Evolutionary conservation across 2,797 vertebrate species (phyloP), one percentile per base, ranked within the genome.

Genomic region (Dromococcyx pavoninus): DNA sequence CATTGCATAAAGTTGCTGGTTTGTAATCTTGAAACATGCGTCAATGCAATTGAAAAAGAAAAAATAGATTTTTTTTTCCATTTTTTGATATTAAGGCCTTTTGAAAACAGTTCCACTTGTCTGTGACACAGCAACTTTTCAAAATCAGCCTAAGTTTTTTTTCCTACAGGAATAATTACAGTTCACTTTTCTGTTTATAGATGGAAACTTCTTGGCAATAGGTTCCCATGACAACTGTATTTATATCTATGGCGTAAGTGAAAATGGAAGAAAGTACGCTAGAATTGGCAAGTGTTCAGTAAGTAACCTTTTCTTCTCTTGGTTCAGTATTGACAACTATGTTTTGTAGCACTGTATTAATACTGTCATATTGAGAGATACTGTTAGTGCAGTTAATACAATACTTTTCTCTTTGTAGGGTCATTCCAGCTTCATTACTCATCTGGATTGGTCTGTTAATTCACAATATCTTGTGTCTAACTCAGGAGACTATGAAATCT

Each of bases 191-290:
- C 28, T 95, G 53, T 95, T 92, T 91, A 56, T 79, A 99, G 99
- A 99, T 92, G 99, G 99, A 74, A 99, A 98, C 97, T 99, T 99
- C 97, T 97, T 99, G 94, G 99, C 99, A 24, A 99, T 99, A n/a
- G 99, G 99, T 95, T 99, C 99, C 91, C 99, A 99, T 37, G 99
- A 99, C 98, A 99, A 99, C 98, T 99, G 98, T 94, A 99, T 99
- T 98, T 99, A 99, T 88, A 98, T 99, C 96, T 99, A 99, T 25
- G 98, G 98, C 4, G 98, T 99, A 90, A 97, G 97, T n/a, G 99
- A 99, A 97, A 98, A 98, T 37, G 99, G 99, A 86, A 98, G 98
- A 97, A 99, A 99, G 94, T 99, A 99, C 97, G 98, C 98, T 13
- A 98, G 99, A 76, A 98, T 99, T 57, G 99, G 99, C 96, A 99